Evolutionary conservation across 1,140 invertebrate genomes (phyloP).

Genomic region (Gyrodactylus bullatarudis): DNA sequence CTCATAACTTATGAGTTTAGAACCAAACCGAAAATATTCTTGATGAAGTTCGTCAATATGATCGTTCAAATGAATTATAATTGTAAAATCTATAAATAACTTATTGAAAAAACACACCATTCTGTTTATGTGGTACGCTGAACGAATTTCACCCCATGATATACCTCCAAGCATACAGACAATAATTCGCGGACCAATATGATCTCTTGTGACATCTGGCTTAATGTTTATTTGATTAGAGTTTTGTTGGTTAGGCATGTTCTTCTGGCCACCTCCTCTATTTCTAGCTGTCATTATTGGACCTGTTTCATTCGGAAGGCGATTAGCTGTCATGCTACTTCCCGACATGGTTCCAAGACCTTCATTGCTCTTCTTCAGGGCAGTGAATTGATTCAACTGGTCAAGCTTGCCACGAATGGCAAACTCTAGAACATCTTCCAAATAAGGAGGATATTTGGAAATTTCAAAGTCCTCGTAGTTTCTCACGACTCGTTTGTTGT

Average conservation of each 20-base stretch:
- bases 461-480: not conserved
- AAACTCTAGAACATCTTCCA: not conserved
- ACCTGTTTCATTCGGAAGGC: not conserved
- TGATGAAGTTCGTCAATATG: no score
- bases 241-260: not conserved
- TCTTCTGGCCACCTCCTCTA: not conserved
- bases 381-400: not conserved
- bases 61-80: no score
- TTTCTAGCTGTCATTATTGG: not conserved
- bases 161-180: not conserved
- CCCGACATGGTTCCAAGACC: no score
- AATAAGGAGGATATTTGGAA: not conserved
- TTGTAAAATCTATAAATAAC: no score
- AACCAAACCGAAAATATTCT: no score
- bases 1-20: no score
- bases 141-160: not conserved
- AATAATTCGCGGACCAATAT: not conserved
- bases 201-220: not conserved
- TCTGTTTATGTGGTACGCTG: not conserved
- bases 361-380: not conserved
- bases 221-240: not conserved
- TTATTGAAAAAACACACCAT: not conserved
- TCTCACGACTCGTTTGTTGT: not conserved
- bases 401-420: not conserved
- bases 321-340: not conserved